Percentiles rank a stretch among this genome's conserved stretches.
These are phyloP conservation scores for Entosphenus tridentatus DNA, from an alignment of 2,113 vertebrate genomes.

Conservation along the genomic window DNA sequence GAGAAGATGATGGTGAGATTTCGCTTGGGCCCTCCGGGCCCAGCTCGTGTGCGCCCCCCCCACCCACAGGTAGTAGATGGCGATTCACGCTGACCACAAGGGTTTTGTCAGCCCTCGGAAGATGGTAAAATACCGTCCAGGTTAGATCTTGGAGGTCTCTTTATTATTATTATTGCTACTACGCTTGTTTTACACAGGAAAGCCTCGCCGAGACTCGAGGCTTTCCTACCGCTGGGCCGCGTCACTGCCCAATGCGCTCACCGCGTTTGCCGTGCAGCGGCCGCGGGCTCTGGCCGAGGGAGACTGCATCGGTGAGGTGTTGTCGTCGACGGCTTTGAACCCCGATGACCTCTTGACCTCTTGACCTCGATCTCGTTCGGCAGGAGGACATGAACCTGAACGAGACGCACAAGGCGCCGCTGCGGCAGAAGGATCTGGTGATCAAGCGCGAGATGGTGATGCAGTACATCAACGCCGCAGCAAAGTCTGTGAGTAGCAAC, in stretches of 20 bases:
- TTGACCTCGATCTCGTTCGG: background rate
- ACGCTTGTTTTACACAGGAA: background rate
- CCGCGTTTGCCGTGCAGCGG: no score
- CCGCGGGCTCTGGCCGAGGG: background rate
- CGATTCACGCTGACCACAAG: background rate
- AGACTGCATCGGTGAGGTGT: background rate
- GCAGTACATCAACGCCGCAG: conserved; percentile 44
- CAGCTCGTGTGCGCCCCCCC: background rate
- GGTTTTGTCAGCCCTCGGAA: background rate
- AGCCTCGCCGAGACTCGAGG: background rate
- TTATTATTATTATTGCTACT: background rate
- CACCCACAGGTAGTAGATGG: background rate
- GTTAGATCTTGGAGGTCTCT: background rate
- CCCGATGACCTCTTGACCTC: background rate
- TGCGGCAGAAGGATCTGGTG: conserved; percentile 37
- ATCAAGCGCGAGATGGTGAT: conserved; percentile 61
- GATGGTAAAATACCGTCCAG: background rate
- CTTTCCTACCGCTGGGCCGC: background rate
- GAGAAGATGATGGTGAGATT: conserved; percentile 70
- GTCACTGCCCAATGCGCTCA: background rate
- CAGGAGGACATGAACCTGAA: conserved; percentile 67
- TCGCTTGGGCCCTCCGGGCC: background rate
- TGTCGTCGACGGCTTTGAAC: background rate
- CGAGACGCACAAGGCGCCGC: conserved; percentile 43
- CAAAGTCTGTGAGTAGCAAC: conserved; percentile 34